Evolutionary conservation across 2,113 vertebrate species (phyloP), one percentile per base, ranked within the genome.

Genomic region (Hippolais icterina): DNA sequence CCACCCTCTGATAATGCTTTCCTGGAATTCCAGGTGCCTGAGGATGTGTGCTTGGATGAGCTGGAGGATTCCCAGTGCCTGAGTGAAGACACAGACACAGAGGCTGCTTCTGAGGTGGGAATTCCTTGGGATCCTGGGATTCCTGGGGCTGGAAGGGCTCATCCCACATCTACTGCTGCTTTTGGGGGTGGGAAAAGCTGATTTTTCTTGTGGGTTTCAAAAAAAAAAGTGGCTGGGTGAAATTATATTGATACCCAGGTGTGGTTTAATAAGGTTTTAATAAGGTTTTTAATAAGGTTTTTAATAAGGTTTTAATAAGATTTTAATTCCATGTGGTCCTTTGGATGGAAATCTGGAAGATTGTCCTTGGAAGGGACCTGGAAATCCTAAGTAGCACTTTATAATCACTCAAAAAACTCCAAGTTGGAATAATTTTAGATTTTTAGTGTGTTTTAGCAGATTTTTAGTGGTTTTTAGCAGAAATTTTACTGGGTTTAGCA

Each of bases 1-100:
- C 27, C 52, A 19, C 22, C 19, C 9, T 91, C 16, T 92, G 37
- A 63, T 28, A 39, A 31, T 5, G 4, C 12, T 49, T 37, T 74
- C 31, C 39, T 4, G 66, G 66, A 49, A 74, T 95, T 50, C 29
- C 93, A 99, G 99, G 98, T 98, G 97, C 96, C 96, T 29, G 99
- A 98, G 94, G 74, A 93, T 8, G 81, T 21, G 2, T 85, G 93
- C 85, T 87, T 69, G 94, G 95, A 98, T 31, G 99, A 99, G 49
- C 96, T 98, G 28, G 99, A 99, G 86, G 99, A 99, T 91, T 98
- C 98, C 3, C 99, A 99, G 46, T 98, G 98, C 95, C 94, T 99
- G 79, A 99, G 98, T 28, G 99, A 99, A 57, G 99, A 99, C 91
- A 99, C 99, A 0, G 99, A 99, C 83, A 98, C 97, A 33, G 99